Percentiles rank a stretch among this genome's conserved stretches.
Evolutionary conservation across 2,113 vertebrate species (phyloP).

Genomic region (Hemicordylus capensis): DNA sequence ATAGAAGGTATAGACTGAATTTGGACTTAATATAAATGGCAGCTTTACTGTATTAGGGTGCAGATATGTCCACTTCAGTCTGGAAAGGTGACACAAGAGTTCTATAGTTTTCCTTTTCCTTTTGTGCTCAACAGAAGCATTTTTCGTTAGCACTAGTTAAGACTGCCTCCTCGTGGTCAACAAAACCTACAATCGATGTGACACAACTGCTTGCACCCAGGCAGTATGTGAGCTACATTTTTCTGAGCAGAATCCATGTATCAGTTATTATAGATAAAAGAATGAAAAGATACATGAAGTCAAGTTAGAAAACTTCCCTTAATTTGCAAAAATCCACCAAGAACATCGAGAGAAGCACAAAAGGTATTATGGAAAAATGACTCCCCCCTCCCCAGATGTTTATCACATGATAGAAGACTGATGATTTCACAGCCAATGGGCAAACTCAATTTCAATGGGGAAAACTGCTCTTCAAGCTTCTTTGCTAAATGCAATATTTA

Average conservation of each 20-base stretch:
- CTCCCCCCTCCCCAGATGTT: conserved; percentile 58
- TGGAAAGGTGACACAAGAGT: neutral
- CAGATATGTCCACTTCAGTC: conserved; percentile 17
- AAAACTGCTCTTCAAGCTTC: conserved; percentile 51
- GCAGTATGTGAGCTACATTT: neutral
- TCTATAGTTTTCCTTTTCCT: conserved; percentile 16
- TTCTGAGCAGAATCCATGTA: neutral
- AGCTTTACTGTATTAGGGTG: neutral
- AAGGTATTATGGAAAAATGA: conserved; percentile 50
- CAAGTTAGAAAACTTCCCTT: conserved; percentile 20
- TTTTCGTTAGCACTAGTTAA: conserved; percentile 19
- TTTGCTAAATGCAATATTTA: conserved; percentile 54
- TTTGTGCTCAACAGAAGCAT: conserved; percentile 16
- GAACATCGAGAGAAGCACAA: conserved; percentile 54
- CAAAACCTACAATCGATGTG: neutral
- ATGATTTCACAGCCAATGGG: conserved; percentile 33
- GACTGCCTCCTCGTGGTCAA: conserved; percentile 58
- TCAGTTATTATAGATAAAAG: conserved; percentile 19
- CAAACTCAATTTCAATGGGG: conserved; percentile 45
- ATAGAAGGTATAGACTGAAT: conserved; percentile 45
- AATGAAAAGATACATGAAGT: conserved; percentile 18
- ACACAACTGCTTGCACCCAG: conserved; percentile 16
- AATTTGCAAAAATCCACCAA: conserved; percentile 39
- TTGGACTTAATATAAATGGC: conserved; percentile 14
- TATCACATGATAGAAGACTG: conserved; percentile 58